Base-by-base conservation (phyloP, 2,797 vertebrate species). In the Pangasius mekongensis region DNA sequence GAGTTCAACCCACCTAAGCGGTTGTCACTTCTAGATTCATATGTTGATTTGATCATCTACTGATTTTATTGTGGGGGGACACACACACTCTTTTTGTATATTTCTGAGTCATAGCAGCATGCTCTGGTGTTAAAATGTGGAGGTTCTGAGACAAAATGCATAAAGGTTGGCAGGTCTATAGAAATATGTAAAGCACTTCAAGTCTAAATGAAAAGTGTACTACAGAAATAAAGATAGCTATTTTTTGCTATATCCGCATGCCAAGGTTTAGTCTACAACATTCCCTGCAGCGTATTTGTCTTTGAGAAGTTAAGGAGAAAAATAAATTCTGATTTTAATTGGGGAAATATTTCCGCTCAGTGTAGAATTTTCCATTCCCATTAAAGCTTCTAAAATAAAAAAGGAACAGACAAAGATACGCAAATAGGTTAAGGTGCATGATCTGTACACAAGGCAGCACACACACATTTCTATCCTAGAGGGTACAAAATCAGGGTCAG, bases 401-500 rank as follows among this genome's bases (percentile, higher is more conserved):
- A 54, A 58, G 14, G 54, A 49, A 43, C 77, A 76, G 66, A 22
- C n/a, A 62, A n/a, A 86, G 52, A 82, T 8, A 81, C 18, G 84
- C 76, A 73, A 56, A 64, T 33, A 56, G 67, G 54, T 69, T 78
- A 58, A 49, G 14, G 27, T 80, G 74, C 36, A 54, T 80, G 52
- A 69, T 89, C 49, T 84, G 39, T 84, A 84, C 88, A 58, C 71
- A 67, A 84, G 73, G 18, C 80, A 87, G 71, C 11, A 30, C 47
- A 84, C 73, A 43, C 43, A 78, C 49, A 14, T 27, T 76, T 83
- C 33, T 58, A 33, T 78, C 36, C 30, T 67, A 56, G 3, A 69
- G 27, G 49, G 49, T 22, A 85, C n/a, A 33, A 67, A 66, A 89
- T 67, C 69, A 76, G 56, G 84, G 84, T 83, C 56, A 83, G 7